Conservation (phyloP, 2,113 vertebrate species). For the Hyaena hyaena region DNA sequence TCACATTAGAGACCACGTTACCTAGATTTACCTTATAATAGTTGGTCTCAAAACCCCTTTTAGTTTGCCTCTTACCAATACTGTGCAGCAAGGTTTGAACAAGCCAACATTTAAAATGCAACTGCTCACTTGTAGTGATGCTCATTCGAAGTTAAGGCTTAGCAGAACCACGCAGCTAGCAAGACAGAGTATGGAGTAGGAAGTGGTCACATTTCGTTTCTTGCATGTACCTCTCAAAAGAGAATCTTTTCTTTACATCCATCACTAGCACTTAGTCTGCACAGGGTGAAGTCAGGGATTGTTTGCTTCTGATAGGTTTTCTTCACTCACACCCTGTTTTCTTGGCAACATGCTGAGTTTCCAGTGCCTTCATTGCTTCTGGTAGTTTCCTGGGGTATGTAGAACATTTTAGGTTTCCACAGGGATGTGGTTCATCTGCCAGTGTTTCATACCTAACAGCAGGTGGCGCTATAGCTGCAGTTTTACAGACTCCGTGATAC, state of each 20-base stretch:
- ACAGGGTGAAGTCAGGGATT: background rate
- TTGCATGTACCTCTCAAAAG: background rate
- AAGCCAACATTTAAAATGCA: background rate
- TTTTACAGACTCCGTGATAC: background rate
- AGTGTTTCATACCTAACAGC: background rate
- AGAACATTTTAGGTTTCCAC: background rate
- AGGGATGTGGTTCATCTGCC: no score
- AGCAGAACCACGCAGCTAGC: background rate
- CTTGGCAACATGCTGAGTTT: background rate
- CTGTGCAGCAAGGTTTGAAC: background rate
- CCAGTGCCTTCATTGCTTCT: background rate
- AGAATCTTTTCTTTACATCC: background rate
- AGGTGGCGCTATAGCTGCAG: conserved; percentile 56
- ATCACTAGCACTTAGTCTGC: background rate
- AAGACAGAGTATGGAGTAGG: background rate
- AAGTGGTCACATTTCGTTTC: background rate
- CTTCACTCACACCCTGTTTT: background rate
- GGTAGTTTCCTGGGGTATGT: no score
- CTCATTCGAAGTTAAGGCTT: background rate
- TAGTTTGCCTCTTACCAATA: background rate
- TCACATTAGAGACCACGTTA: accelerated
- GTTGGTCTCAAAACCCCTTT: background rate
- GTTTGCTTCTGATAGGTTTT: background rate
- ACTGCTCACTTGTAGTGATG: background rate
- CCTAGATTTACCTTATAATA: background rate